Conservation (phyloP, 2,797 vertebrate genomes). For the Stomatorhinus walkeri region DNA sequence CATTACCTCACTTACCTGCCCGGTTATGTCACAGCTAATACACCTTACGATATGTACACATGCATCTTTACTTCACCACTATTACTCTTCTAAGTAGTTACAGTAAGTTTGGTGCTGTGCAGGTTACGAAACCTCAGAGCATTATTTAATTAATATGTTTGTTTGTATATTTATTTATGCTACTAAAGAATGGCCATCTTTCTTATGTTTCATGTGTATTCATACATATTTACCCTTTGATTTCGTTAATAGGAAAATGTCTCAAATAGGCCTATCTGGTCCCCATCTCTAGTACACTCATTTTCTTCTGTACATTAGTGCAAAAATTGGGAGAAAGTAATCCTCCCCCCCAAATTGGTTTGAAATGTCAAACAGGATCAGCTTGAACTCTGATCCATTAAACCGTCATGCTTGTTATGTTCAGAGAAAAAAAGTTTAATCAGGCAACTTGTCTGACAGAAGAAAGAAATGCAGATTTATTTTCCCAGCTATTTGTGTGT, state of each 20-base stretch:
- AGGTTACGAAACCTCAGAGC: neutral
- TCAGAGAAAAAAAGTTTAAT: conserved; percentile 3
- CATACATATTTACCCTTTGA: neutral
- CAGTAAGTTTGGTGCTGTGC: neutral
- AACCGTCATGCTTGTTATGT: neutral
- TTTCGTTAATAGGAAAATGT: neutral
- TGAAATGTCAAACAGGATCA: neutral
- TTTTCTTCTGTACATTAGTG: neutral
- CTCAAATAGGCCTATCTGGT: neutral
- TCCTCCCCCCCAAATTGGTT: neutral
- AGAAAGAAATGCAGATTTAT: neutral
- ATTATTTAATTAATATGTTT: neutral
- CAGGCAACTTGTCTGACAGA: neutral
- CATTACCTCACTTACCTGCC: neutral
- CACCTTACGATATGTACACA: neutral
- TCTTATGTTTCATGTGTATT: neutral
- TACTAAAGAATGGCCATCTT: neutral
- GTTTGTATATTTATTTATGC: neutral
- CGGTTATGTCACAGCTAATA: neutral
- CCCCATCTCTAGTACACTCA: neutral
- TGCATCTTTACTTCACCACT: neutral
- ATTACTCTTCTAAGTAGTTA: neutral
- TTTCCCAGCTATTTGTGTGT: neutral
- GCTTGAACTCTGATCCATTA: neutral
- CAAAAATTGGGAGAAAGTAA: neutral